phyloP scores from a whole-genome alignment of 2,113 vertebrate species.

The Dasypus novemcinctus region DNA sequence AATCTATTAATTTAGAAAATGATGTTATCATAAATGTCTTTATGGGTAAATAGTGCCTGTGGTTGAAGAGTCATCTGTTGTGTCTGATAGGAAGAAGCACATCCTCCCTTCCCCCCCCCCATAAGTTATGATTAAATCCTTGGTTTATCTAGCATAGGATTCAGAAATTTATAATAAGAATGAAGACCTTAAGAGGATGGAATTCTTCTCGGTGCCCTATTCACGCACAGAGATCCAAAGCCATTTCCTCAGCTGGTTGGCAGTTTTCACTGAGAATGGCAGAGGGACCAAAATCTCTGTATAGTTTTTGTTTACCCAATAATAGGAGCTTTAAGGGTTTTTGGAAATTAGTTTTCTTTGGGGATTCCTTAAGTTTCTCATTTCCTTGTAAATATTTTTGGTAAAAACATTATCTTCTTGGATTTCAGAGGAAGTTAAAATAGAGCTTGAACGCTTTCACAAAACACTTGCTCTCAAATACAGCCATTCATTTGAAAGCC shows the following conservation, averaged over 20 bases:
- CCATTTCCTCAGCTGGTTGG: not conserved
- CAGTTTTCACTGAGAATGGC: not conserved
- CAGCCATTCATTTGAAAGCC: not conserved
- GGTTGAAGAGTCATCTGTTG: not conserved
- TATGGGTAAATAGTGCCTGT: not conserved
- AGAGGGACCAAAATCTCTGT: not conserved
- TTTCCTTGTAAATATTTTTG: constrained; percentile 53
- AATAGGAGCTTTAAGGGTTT: not conserved
- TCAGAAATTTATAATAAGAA: not conserved
- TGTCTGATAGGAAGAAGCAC: not conserved
- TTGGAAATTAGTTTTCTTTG: not conserved
- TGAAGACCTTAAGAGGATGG: not conserved
- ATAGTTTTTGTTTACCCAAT: not conserved
- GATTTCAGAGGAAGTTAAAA: constrained; percentile 39
- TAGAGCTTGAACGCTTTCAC: not conserved
- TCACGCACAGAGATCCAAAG: not conserved
- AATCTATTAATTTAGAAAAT: not conserved
- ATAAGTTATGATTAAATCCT: not conserved
- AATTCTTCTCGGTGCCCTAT: accelerated
- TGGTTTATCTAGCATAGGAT: not conserved
- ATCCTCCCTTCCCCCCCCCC: no score
- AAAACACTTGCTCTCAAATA: not conserved
- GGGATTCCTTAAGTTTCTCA: not conserved
- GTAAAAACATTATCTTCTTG: constrained; percentile 49
- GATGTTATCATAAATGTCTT: not conserved